Conservation (phyloP, 1,140 invertebrate genomes). For the Atopsyche davidsoni region DNA sequence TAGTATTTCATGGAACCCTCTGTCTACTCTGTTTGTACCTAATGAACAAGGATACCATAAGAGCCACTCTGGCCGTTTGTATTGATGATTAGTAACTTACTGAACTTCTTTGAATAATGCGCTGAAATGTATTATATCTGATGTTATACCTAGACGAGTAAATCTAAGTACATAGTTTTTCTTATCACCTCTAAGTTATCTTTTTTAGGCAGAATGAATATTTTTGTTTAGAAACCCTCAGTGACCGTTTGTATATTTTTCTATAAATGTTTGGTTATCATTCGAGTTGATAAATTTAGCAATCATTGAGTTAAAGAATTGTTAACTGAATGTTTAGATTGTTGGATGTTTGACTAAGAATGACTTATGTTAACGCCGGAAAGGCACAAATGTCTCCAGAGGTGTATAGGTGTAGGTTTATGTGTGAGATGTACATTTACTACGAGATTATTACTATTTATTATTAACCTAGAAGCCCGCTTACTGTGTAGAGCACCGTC, state of each 20-base stretch:
- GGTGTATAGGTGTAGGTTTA: conserved; percentile 20
- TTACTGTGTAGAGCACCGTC: conserved; percentile 13
- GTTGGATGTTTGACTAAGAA: conserved; percentile 18
- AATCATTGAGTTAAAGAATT: conserved; percentile 13
- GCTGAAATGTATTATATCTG: conserved; percentile 17
- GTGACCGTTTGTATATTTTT: no score
- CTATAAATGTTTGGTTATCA: no score
- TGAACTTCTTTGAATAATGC: conserved; percentile 10
- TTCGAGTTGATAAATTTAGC: no score
- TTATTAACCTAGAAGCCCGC: conserved; percentile 19
- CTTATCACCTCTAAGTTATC: no score
- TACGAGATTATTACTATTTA: conserved; percentile 25
- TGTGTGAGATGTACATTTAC: conserved; percentile 25
- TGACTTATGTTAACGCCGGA: conserved; percentile 11
- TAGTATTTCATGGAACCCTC: no score
- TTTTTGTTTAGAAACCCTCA: no score
- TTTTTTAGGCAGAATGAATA: no score
- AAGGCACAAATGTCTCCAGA: conserved; percentile 1
- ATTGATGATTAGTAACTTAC: no score
- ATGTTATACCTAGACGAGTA: conserved; percentile 7
- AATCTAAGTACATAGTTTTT: not conserved
- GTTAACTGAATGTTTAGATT: conserved; percentile 22
- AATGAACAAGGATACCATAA: no score
- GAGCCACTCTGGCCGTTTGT: no score
- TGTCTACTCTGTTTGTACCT: no score